These are phyloP conservation scores for Gryllus longicercus DNA, from an alignment of 2,888 invertebrate species.

Conservation along the genomic window DNA sequence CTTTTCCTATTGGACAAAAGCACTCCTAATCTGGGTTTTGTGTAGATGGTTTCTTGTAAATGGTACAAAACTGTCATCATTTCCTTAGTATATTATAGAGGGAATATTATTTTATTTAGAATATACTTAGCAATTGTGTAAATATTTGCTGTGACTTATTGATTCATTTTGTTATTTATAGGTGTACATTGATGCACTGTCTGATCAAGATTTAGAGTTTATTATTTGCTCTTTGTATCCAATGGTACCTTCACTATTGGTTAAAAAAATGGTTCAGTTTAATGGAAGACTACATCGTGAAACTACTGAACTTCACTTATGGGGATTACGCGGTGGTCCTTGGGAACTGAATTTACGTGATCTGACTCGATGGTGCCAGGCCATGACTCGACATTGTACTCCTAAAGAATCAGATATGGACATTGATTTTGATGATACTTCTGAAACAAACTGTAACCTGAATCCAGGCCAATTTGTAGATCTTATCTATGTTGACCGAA, in stretches of 20 bases:
- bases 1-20: too few species aligned
- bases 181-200: conserved; percentile 60
- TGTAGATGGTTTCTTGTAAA: too few species aligned
- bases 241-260: conserved; percentile 55
- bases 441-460: conserved; percentile 30
- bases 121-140: too few species aligned
- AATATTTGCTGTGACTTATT: too few species aligned
- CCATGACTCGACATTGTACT: conserved; percentile 50
- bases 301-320: conserved; percentile 59
- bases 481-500: conserved; percentile 80
- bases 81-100: too few species aligned
- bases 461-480: conserved; percentile 63
- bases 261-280: conserved; percentile 73
- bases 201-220: conserved; percentile 58
- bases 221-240: conserved; percentile 68
- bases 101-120: too few species aligned
- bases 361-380: conserved; percentile 88
- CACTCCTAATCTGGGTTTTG: too few species aligned
- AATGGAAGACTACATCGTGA: conserved; percentile 66
- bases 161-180: conserved; percentile 38
- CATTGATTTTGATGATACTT: conserved; percentile 37
- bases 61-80: too few species aligned
- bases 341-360: conserved; percentile 98
- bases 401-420: conserved; percentile 25
- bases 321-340: conserved; percentile 78